Conservation (phyloP, 2,888 invertebrate species). For the Apodemia duryi region DNA sequence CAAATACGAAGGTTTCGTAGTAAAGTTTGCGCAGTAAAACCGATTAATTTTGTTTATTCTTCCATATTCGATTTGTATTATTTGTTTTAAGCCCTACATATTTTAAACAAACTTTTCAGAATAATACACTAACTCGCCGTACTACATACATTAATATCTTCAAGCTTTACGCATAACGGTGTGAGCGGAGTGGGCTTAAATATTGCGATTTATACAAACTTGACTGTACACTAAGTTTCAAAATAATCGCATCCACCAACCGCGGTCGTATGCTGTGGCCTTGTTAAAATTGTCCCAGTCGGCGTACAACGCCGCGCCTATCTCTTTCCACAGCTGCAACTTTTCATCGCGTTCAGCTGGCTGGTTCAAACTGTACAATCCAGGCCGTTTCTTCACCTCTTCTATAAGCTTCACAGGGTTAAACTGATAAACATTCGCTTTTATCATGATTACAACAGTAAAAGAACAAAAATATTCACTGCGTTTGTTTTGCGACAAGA, state of each 20-base stretch:
- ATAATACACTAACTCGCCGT: too few relatives aligned
- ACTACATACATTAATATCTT: too few relatives aligned
- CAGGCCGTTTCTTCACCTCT: constrained; percentile 66
- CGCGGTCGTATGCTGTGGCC: constrained; percentile 64
- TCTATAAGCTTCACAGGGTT: constrained; percentile 58
- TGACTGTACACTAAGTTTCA: not conserved
- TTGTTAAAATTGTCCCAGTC: constrained; percentile 61
- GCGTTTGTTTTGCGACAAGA: constrained; percentile 28
- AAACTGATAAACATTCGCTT: constrained; percentile 36
- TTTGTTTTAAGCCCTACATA: too few relatives aligned
- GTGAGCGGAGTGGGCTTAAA: too few relatives aligned
- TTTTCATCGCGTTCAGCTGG: constrained; percentile 71
- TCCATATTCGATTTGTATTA: too few relatives aligned
- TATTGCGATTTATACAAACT: too few relatives aligned
- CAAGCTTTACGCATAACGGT: too few relatives aligned
- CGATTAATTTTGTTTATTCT: too few relatives aligned
- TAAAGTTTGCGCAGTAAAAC: too few relatives aligned
- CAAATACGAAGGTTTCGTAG: too few relatives aligned
- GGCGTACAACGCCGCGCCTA: constrained; percentile 56
- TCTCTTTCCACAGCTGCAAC: constrained; percentile 62
- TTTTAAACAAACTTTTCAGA: too few relatives aligned
- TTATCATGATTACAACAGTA: constrained; percentile 27
- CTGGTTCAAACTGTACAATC: constrained; percentile 55
- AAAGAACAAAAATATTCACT: constrained; percentile 7
- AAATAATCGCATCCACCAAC: constrained; percentile 36